A percentile compares a stretch with the other conserved stretches of the same genome.
phyloP scores from a whole-genome alignment of 1,140 invertebrate species.

The Sarcophaga bullata region DNA sequence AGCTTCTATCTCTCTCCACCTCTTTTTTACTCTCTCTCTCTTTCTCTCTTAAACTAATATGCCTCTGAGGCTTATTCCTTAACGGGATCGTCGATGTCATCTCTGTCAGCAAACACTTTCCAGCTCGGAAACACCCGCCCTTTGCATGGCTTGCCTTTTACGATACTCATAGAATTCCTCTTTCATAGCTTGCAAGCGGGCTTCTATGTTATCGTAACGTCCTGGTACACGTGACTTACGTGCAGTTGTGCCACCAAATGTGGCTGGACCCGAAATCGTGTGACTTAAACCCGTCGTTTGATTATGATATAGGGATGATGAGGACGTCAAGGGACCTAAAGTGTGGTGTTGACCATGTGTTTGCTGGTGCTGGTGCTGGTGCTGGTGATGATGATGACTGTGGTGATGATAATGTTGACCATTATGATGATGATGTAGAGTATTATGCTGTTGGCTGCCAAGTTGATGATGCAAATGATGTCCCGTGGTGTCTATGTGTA shows the following conservation, averaged over 20 bases:
- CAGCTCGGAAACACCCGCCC: constrained; percentile 74
- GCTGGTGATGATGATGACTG: neutral
- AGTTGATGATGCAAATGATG: constrained; percentile 46
- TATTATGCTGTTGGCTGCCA: neutral
- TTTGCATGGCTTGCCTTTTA: constrained; percentile 78
- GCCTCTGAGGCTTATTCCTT: neutral
- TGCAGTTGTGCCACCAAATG: constrained; percentile 46
- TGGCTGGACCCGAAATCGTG: constrained; percentile 55
- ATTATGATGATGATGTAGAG: constrained; percentile 22
- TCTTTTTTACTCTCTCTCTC: neutral
- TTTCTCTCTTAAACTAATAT: neutral
- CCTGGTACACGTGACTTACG: constrained; percentile 56
- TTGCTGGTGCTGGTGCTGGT: constrained; percentile 33
- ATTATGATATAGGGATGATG: constrained; percentile 56
- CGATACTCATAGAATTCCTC: constrained; percentile 95
- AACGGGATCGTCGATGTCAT: neutral
- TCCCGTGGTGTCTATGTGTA: constrained; percentile 56
- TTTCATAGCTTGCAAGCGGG: constrained; percentile 92
- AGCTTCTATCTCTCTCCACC: neutral
- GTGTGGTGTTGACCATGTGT: constrained; percentile 48
- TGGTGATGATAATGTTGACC: constrained; percentile 20
- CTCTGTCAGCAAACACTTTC: constrained; percentile 77
- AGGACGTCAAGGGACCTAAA: constrained; percentile 49
- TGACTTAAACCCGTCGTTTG: constrained; percentile 52
- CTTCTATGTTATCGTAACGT: constrained; percentile 85